A percentile compares a stretch with the other conserved stretches of the same genome.
These are phyloP conservation scores for Cassiopea andromeda DNA, from an alignment of 30 jellyfish, hydroid and myxozoan species.

Conservation along the genomic window DNA sequence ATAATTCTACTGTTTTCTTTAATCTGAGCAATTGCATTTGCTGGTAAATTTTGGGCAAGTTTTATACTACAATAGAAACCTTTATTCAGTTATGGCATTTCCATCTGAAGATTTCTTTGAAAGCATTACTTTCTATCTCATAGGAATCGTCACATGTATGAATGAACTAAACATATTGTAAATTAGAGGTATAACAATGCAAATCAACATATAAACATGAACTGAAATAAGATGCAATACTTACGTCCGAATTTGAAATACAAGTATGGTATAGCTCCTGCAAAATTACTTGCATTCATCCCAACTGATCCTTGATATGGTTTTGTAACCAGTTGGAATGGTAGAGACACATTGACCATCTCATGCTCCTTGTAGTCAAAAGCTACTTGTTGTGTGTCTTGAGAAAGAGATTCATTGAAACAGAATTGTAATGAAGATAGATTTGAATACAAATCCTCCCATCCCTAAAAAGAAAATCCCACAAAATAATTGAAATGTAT, in stretches of 20 bases:
- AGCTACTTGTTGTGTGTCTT: neutral
- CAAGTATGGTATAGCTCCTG: constrained; percentile 34
- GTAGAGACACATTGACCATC: constrained; percentile 55
- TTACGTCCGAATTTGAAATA: constrained; percentile 53
- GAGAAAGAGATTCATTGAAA: constrained; percentile 10
- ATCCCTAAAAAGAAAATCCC: constrained; percentile 26
- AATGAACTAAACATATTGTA: too few relatives aligned
- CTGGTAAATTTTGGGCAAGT: too few relatives aligned
- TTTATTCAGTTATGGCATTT: too few relatives aligned
- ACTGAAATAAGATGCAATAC: neutral
- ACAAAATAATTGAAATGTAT: too few relatives aligned
- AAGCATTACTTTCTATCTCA: too few relatives aligned
- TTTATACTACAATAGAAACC: too few relatives aligned
- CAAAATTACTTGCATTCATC: constrained; percentile 25
- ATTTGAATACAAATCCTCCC: constrained; percentile 49
- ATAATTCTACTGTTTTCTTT: too few relatives aligned
- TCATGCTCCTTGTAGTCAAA: neutral
- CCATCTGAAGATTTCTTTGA: too few relatives aligned
- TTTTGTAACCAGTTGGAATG: constrained; percentile 28
- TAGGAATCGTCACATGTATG: too few relatives aligned
- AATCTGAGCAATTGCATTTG: too few relatives aligned
- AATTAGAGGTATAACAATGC: too few relatives aligned
- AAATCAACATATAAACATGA: too few relatives aligned
- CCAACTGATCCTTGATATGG: constrained; percentile 48
- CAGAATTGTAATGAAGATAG: constrained; percentile 41